Percentiles rank a stretch among this genome's conserved stretches.
phyloP scores from a whole-genome alignment of 2,113 vertebrate genomes.

The Nycticorax nycticorax region DNA sequence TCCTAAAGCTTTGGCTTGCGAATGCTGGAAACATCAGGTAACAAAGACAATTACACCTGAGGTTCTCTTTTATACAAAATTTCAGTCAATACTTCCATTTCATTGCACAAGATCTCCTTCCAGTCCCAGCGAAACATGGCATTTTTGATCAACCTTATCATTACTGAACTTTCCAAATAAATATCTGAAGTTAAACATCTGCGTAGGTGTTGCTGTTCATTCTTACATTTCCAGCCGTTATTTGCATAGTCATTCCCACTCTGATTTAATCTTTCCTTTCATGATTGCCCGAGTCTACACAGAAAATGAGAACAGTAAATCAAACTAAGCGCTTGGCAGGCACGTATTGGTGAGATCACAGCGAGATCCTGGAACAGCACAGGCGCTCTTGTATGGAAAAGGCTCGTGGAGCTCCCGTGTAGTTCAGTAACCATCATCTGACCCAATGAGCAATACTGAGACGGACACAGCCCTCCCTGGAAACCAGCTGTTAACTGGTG shows the following conservation, averaged over 20 bases:
- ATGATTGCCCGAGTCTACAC: not conserved
- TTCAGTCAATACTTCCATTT: not conserved
- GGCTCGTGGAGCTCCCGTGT: not conserved
- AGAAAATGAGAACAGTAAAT: conserved; percentile 29
- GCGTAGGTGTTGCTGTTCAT: not conserved
- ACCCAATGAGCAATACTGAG: conserved; percentile 14
- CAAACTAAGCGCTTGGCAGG: conserved; percentile 33
- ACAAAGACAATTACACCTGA: not conserved
- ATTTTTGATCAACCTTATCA: not conserved
- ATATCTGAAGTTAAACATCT: not conserved
- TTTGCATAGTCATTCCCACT: conserved; percentile 17
- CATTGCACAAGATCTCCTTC: not conserved
- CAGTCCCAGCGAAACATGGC: not conserved
- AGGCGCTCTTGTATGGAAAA: not conserved
- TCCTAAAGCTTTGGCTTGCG: not conserved
- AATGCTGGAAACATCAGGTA: not conserved
- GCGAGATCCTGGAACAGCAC: conserved; percentile 17
- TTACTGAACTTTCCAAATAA: not conserved
- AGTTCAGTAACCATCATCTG: conserved; percentile 30
- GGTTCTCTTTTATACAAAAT: not conserved
- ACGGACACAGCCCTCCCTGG: not conserved
- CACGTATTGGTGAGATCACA: conserved; percentile 1
- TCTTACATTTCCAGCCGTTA: not conserved
- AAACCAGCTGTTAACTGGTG: not conserved
- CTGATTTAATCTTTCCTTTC: conserved; percentile 19